These are phyloP conservation scores for Geotrupes spiniger DNA, from an alignment of 2,888 invertebrate genomes.

Conservation along the genomic window DNA sequence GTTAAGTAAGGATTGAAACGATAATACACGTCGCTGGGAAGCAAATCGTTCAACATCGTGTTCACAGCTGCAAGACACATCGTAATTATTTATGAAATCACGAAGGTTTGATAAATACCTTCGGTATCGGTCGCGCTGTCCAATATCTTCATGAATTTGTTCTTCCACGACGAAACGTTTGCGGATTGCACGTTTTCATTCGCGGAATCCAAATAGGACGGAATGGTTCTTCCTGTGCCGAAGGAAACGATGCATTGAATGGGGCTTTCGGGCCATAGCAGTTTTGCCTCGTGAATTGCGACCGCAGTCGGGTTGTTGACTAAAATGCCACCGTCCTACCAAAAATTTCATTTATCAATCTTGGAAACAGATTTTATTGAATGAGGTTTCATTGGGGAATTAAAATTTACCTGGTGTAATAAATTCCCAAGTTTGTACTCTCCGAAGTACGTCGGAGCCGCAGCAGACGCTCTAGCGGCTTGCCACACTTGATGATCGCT, in stretches of 20 bases:
- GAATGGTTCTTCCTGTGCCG: conserved; percentile 69
- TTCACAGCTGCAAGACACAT: conserved; percentile 64
- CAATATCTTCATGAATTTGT: conserved; percentile 76
- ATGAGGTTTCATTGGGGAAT: background rate
- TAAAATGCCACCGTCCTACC: conserved; percentile 76
- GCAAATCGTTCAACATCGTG: conserved; percentile 69
- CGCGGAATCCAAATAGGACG: conserved; percentile 43
- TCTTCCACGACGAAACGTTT: conserved; percentile 63
- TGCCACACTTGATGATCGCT: conserved; percentile 73
- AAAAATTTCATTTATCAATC: background rate
- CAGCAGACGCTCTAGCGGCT: conserved; percentile 83
- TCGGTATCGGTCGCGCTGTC: conserved; percentile 87
- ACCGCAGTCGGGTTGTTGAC: conserved; percentile 88
- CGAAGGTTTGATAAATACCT: conserved; percentile 52
- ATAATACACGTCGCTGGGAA: conserved; percentile 72
- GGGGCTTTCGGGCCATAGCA: conserved; percentile 73
- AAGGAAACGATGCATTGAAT: conserved; percentile 80
- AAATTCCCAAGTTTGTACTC: conserved; percentile 70
- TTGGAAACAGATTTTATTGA: conserved; percentile 12
- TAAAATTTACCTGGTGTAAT: conserved; percentile 60
- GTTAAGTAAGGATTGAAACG: conserved; percentile 87
- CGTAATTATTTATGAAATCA: background rate
- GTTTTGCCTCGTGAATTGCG: conserved; percentile 82
- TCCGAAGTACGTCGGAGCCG: conserved; percentile 89
- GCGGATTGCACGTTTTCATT: conserved; percentile 35